Evolutionary conservation across 2,888 invertebrate genomes (phyloP).

Genomic region (Onthophagus sagittarius): DNA sequence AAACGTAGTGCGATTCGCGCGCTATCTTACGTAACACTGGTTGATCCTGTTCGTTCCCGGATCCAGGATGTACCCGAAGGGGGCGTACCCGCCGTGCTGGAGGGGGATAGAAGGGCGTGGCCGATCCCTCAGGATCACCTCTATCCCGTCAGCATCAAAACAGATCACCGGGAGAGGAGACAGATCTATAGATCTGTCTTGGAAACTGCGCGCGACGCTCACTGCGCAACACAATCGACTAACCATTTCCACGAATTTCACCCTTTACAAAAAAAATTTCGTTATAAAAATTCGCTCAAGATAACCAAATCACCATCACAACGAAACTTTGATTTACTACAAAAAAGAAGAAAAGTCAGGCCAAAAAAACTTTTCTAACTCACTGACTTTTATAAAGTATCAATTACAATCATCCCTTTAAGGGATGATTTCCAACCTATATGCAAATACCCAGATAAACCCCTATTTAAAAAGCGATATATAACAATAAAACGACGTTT

Average conservation of each 20-base stretch:
- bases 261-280: background rate
- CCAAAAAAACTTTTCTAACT: background rate
- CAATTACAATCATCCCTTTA: background rate
- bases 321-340: background rate
- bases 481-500: background rate
- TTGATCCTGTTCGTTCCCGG: constrained; percentile 34
- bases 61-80: constrained; percentile 43
- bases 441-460: background rate
- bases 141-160: constrained; percentile 35
- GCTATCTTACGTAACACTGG: constrained; percentile 32
- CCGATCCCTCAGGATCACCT: constrained; percentile 53
- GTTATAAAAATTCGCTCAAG: background rate
- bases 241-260: background rate
- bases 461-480: background rate
- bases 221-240: background rate
- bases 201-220: constrained; percentile 13
- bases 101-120: constrained; percentile 60
- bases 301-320: background rate
- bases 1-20: constrained; percentile 18
- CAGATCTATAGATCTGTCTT: constrained; percentile 22
- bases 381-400: background rate
- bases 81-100: constrained; percentile 36
- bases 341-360: background rate
- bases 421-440: background rate
- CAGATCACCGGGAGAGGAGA: constrained; percentile 24